Evolutionary conservation across 1,140 invertebrate genomes (phyloP).

Genomic region (Hormaphis cornu): DNA sequence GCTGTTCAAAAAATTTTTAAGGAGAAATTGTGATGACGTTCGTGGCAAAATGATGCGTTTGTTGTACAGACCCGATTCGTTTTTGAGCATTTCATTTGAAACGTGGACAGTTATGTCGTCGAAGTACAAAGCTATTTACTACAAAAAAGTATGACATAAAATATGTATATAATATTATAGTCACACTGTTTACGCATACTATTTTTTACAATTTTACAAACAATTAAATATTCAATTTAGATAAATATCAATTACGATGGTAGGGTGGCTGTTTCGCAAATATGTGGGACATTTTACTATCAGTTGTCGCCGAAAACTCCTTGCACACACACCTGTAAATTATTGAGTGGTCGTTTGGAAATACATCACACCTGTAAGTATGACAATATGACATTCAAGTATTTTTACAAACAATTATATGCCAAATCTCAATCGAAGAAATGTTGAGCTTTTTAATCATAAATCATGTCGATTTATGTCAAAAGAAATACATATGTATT

Average conservation of each 20-base stretch:
- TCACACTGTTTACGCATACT: background rate
- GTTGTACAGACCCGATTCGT: background rate
- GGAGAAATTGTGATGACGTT: slow-evolving; percentile 18
- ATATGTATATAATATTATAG: background rate
- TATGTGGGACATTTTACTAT: background rate
- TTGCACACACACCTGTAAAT: background rate
- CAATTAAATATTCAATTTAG: background rate
- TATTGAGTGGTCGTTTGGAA: background rate
- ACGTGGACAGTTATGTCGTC: slow-evolving; percentile 7
- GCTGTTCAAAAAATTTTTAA: too few species aligned
- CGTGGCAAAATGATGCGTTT: background rate
- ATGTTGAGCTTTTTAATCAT: too few species aligned
- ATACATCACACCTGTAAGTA: background rate
- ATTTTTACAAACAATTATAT: too few species aligned
- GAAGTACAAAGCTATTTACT: background rate
- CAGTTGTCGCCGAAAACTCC: background rate
- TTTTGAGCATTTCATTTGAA: background rate
- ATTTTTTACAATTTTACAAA: background rate
- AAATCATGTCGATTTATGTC: too few species aligned
- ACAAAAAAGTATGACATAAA: slow-evolving; percentile 19
- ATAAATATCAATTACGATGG: background rate
- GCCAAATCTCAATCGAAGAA: too few species aligned
- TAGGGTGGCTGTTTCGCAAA: background rate
- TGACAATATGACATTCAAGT: background rate
- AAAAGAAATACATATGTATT: too few species aligned